Evolutionary conservation across 2,797 vertebrate species (phyloP).

Genomic region (Pseudomugil gertrudae): DNA sequence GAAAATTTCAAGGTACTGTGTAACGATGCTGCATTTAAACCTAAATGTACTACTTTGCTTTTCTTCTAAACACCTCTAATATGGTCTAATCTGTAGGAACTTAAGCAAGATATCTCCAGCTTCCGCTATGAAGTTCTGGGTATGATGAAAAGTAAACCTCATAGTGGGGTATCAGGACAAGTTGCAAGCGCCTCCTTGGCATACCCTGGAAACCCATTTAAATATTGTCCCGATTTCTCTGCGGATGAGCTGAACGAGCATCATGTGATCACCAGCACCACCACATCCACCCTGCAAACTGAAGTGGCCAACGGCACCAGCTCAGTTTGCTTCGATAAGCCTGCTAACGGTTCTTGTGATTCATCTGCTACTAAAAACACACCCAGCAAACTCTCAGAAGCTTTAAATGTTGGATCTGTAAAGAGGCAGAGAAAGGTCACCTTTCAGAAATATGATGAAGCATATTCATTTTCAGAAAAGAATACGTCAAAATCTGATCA

Average conservation of each 20-base stretch:
- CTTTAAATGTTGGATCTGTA: conserved; percentile 79
- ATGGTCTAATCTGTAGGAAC: conserved; percentile 82
- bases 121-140: conserved; percentile 97
- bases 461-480: conserved; percentile 79
- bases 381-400: conserved; percentile 75
- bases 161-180: conserved; percentile 67
- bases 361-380: conserved; percentile 69
- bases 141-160: conserved; percentile 86
- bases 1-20: conserved; percentile 95
- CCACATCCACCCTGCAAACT: conserved; percentile 68
- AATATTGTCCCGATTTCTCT: conserved; percentile 72
- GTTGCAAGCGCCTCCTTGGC: conserved; percentile 74
- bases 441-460: conserved; percentile 72
- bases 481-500: conserved; percentile 42
- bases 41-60: background rate
- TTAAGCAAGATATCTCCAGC: conserved; percentile 98
- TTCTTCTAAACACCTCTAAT: conserved; percentile 10
- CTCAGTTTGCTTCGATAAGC: conserved; percentile 66
- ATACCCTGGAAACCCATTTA: conserved; percentile 84
- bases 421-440: conserved; percentile 70
- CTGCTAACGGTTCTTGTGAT: conserved; percentile 81
- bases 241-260: conserved; percentile 78
- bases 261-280: conserved; percentile 72
- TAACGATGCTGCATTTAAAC: background rate
- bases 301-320: conserved; percentile 60